Evolutionary conservation across 2,888 invertebrate genomes (phyloP).

Genomic region (Nomada lathburiana): DNA sequence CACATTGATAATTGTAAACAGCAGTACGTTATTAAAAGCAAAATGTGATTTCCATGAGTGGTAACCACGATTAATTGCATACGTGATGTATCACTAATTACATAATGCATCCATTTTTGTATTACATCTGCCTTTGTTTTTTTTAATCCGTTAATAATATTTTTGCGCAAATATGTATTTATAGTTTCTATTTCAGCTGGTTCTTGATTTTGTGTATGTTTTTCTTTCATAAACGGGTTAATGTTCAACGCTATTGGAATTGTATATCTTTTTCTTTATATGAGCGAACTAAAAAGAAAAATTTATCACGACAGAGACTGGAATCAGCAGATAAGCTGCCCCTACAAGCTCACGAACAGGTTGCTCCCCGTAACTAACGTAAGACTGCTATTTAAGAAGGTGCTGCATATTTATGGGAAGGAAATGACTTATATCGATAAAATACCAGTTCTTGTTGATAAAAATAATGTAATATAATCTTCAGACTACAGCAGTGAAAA

Average conservation of each 20-base stretch:
- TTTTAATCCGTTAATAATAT: slow-evolving; percentile 2
- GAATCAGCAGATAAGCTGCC: slow-evolving; percentile 37
- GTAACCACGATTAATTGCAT: not conserved
- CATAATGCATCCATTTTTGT: slow-evolving; percentile 22
- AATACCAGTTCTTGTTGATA: slow-evolving; percentile 30
- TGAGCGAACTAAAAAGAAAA: not conserved
- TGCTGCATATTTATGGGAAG: slow-evolving; percentile 30
- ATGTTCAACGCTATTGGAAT: not conserved
- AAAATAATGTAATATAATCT: slow-evolving; percentile 8
- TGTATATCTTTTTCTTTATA: not conserved
- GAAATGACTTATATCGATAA: slow-evolving; percentile 22
- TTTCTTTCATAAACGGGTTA: not conserved
- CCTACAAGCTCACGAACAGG: slow-evolving; percentile 48
- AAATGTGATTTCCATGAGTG: not conserved
- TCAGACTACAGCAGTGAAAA: not conserved
- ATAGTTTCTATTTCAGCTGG: not conserved
- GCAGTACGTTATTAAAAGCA: not conserved
- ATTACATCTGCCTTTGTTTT: not conserved
- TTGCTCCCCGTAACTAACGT: slow-evolving; percentile 39
- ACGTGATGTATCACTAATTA: slow-evolving; percentile 15
- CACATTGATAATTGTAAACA: slow-evolving; percentile 3
- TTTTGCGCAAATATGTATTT: not conserved
- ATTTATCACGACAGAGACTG: slow-evolving; percentile 1
- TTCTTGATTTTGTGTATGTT: not conserved
- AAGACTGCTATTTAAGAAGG: slow-evolving; percentile 32